A percentile compares a stretch with the other conserved stretches of the same genome.
Evolutionary conservation across 2,888 invertebrate genomes (phyloP).

Genomic region (Cryptophagus acutangulus): DNA sequence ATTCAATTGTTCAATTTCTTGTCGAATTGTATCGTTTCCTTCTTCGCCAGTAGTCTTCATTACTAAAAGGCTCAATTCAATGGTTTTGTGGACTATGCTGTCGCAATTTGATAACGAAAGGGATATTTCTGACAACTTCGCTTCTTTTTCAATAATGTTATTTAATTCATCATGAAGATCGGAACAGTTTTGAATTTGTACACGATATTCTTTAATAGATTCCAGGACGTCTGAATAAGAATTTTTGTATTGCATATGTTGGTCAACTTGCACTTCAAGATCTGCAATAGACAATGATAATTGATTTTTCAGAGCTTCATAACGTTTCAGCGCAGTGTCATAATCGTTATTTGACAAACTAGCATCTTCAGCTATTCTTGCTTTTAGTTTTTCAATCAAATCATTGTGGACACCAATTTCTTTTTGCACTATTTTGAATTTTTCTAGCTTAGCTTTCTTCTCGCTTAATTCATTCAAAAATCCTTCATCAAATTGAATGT

Average conservation of each 20-base stretch:
- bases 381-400: constrained; percentile 69
- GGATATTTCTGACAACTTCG: constrained; percentile 66
- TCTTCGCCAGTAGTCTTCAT: constrained; percentile 74
- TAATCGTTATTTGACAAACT: constrained; percentile 56
- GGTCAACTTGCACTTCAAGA: constrained; percentile 76
- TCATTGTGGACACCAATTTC: constrained; percentile 79
- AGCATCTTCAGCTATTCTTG: constrained; percentile 64
- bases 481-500: constrained; percentile 69
- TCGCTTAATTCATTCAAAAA: constrained; percentile 82
- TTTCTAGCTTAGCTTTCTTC: constrained; percentile 84
- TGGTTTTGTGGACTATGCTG: constrained; percentile 65
- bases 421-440: constrained; percentile 74
- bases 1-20: constrained; percentile 75
- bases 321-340: constrained; percentile 64
- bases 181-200: constrained; percentile 78
- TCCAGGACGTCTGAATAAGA: constrained; percentile 77
- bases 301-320: constrained; percentile 62
- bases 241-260: constrained; percentile 83
- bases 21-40: constrained; percentile 74
- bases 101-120: constrained; percentile 68
- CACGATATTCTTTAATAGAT: constrained; percentile 74
- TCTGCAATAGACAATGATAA: constrained; percentile 63
- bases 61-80: constrained; percentile 69
- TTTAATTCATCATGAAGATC: constrained; percentile 86
- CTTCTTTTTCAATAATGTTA: constrained; percentile 69